phyloP scores from a whole-genome alignment of 1,140 invertebrate species.

The Zaprionus lachaisei region DNA sequence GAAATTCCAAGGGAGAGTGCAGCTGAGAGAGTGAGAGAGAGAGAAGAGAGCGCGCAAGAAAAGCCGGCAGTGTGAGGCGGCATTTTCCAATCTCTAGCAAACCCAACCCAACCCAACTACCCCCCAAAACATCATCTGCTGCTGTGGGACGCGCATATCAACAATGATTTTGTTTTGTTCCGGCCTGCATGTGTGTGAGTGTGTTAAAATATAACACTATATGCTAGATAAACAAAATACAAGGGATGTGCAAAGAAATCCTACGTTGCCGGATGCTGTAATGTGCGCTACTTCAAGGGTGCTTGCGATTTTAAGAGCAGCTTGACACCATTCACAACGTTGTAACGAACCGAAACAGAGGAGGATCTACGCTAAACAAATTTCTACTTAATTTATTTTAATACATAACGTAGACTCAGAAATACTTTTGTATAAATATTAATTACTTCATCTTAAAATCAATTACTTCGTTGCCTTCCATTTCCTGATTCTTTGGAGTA shows the following conservation, averaged over 20 bases:
- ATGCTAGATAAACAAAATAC: conserved; percentile 76
- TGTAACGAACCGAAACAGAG: background rate
- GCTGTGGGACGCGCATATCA: conserved; percentile 51
- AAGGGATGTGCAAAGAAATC: conserved; percentile 64
- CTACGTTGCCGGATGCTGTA: conserved; percentile 55
- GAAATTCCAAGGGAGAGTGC: conserved; percentile 69
- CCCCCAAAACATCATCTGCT: conserved; percentile 61
- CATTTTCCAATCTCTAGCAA: conserved; percentile 35
- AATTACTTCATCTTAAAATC: conserved; percentile 48
- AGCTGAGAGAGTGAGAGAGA: conserved; percentile 18
- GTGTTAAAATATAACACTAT: conserved; percentile 48
- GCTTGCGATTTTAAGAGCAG: background rate
- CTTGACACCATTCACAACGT: conserved; percentile 30
- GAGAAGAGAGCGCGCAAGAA: conserved; percentile 27
- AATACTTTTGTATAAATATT: background rate
- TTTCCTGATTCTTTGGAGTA: conserved; percentile 69
- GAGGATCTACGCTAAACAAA: background rate
- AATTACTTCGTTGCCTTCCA: conserved; percentile 76
- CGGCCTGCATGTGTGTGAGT: conserved; percentile 25
- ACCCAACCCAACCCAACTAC: conserved; percentile 32
- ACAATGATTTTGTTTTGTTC: conserved; percentile 73
- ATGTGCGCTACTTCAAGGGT: conserved; percentile 50
- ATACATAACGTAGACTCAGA: background rate
- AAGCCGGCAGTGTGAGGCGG: conserved; percentile 47
- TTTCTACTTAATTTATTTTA: conserved; percentile 3